These are phyloP conservation scores for Cisticola juncidis DNA, from an alignment of 2,113 vertebrate species.

Conservation along the genomic window DNA sequence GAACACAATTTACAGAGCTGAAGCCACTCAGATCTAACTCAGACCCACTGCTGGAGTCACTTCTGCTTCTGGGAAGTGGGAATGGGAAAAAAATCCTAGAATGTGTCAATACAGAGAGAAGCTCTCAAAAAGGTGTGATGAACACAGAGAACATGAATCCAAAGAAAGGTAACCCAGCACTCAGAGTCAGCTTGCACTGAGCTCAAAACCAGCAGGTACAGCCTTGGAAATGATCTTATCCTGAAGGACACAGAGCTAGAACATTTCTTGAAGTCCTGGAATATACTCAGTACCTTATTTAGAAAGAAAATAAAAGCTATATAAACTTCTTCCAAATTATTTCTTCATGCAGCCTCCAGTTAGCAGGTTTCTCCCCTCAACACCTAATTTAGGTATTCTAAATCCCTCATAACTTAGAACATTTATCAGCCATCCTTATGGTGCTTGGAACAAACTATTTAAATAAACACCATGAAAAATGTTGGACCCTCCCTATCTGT, in stretches of 20 bases:
- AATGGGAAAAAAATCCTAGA: background rate
- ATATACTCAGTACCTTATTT: background rate
- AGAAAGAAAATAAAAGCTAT: background rate
- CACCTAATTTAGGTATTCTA: background rate
- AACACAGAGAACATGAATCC: background rate
- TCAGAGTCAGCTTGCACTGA: rapidly evolving
- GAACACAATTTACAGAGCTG: background rate
- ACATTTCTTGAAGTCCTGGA: background rate
- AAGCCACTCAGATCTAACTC: background rate
- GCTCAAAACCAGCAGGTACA: rapidly evolving
- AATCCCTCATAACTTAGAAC: background rate
- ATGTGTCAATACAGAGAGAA: background rate
- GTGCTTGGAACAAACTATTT: background rate
- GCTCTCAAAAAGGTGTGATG: background rate
- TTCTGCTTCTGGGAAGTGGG: background rate
- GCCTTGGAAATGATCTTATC: background rate
- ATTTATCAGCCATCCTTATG: background rate
- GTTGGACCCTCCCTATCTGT: background rate
- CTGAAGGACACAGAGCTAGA: background rate
- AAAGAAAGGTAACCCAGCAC: background rate
- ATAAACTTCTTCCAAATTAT: background rate
- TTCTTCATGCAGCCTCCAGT: background rate
- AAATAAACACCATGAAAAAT: slow-evolving; percentile 55
- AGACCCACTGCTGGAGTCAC: background rate
- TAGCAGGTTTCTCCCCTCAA: background rate